Conservation (phyloP, 1,140 invertebrate genomes). For the Protaetia brevitarsis region DNA sequence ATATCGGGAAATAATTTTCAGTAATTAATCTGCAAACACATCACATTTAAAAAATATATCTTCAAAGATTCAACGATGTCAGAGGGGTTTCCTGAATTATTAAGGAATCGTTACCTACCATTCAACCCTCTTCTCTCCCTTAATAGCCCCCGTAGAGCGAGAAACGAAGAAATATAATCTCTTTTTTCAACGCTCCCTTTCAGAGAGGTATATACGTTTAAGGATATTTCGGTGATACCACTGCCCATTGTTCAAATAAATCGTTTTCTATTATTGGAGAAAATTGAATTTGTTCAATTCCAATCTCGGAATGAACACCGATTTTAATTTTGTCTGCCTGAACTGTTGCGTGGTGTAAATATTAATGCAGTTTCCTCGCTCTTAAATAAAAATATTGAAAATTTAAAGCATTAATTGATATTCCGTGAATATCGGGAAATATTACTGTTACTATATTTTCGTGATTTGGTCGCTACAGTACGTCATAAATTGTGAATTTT, state of each 20-base stretch:
- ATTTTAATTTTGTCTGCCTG: not conserved
- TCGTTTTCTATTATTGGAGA: slow-evolving; percentile 28
- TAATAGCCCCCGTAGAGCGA: not conserved
- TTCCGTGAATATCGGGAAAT: too few species aligned
- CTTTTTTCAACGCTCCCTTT: not conserved
- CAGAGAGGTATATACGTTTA: not conserved
- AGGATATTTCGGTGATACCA: not conserved
- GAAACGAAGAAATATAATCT: not conserved
- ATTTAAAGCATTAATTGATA: too few species aligned
- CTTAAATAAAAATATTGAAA: too few species aligned
- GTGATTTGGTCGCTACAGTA: too few species aligned
- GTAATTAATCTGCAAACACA: not conserved
- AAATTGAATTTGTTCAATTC: slow-evolving; percentile 25
- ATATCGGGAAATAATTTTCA: not conserved
- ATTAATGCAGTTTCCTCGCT: too few species aligned
- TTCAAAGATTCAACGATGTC: not conserved
- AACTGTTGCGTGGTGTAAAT: too few species aligned
- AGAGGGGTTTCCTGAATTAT: too few species aligned
- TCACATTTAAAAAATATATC: not conserved
- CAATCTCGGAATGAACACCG: not conserved
- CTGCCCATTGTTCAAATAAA: slow-evolving; percentile 19
- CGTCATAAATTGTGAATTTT: too few species aligned
- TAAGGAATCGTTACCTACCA: too few species aligned
- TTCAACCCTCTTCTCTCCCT: too few species aligned
- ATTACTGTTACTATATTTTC: too few species aligned